phyloP scores from a whole-genome alignment of 2,113 vertebrate genomes.

The Gambusia holbrooki region DNA sequence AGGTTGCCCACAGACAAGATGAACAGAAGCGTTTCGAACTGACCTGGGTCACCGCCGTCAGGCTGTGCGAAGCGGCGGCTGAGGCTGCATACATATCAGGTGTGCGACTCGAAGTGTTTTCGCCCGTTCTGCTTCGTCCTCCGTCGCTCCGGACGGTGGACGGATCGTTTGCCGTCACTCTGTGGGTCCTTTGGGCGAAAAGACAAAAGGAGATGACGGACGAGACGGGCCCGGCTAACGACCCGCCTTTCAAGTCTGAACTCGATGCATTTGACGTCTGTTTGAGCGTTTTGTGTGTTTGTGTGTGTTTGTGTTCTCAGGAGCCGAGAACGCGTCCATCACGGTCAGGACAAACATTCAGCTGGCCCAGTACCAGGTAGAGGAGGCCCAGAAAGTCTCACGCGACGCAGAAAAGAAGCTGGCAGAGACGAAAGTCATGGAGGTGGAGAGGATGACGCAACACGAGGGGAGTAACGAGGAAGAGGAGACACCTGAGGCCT shows the following conservation, averaged over 20 bases:
- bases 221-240: constrained; percentile 32
- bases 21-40: constrained; percentile 75
- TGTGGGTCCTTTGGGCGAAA: constrained; percentile 26
- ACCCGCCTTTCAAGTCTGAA: constrained; percentile 15
- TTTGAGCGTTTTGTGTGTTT: constrained; percentile 29
- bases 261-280: constrained; percentile 4
- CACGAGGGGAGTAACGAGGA: constrained; percentile 56
- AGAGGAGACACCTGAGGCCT: constrained; percentile 79
- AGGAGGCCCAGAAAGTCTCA: constrained; percentile 84
- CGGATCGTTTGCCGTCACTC: constrained; percentile 48
- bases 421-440: constrained; percentile 86
- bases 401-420: constrained; percentile 88
- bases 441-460: constrained; percentile 76
- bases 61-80: constrained; percentile 75
- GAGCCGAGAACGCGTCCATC: constrained; percentile 88
- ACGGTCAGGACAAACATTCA: constrained; percentile 85
- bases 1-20: constrained; percentile 75
- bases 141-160: constrained; percentile 29
- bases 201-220: constrained; percentile 51
- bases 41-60: constrained; percentile 74
- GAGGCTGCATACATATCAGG: constrained; percentile 80
- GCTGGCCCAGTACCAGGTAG: constrained; percentile 85
- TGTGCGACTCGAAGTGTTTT: constrained; percentile 36
- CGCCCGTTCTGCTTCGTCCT: constrained; percentile 18
- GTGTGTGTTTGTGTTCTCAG: constrained; percentile 65